A percentile compares a stretch with the other conserved stretches of the same genome.
Conservation (phyloP, 2,113 vertebrate species). For the Plestiodon gilberti region DNA sequence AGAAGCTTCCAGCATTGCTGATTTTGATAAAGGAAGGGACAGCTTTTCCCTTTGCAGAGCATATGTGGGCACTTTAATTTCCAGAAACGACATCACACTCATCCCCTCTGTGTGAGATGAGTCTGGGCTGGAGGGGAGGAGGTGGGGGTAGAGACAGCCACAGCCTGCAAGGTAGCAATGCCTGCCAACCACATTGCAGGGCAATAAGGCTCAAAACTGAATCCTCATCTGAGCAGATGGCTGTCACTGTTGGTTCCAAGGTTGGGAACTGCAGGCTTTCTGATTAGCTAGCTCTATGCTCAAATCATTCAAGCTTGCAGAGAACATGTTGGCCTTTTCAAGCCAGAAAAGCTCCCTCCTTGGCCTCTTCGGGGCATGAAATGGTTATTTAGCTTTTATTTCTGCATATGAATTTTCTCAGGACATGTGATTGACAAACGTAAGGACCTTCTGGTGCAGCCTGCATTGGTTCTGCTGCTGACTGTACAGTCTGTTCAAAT, state of each 20-base stretch:
- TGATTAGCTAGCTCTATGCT: constrained; percentile 69
- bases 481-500: background rate
- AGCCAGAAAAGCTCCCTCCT: constrained; percentile 29
- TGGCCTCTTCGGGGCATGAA: background rate
- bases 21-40: constrained; percentile 12
- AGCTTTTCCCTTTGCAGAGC: constrained; percentile 29
- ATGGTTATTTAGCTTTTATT: background rate
- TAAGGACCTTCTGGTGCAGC: background rate
- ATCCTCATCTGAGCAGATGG: constrained; percentile 68
- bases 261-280: constrained; percentile 61
- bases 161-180: constrained; percentile 20
- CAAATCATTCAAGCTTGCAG: constrained; percentile 48
- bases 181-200: constrained; percentile 24
- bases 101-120: constrained; percentile 26
- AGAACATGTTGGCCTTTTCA: constrained; percentile 37
- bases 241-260: constrained; percentile 37
- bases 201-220: constrained; percentile 37
- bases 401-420: background rate
- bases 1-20: background rate
- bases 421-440: background rate
- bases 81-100: background rate
- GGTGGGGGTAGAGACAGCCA: background rate
- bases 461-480: background rate
- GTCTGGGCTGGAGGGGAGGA: constrained; percentile 16
- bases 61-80: constrained; percentile 26